Percentiles rank a stretch among this genome's conserved stretches.
Evolutionary conservation across 2,888 invertebrate genomes (phyloP).

Genomic region (Xestia sexstrigata): DNA sequence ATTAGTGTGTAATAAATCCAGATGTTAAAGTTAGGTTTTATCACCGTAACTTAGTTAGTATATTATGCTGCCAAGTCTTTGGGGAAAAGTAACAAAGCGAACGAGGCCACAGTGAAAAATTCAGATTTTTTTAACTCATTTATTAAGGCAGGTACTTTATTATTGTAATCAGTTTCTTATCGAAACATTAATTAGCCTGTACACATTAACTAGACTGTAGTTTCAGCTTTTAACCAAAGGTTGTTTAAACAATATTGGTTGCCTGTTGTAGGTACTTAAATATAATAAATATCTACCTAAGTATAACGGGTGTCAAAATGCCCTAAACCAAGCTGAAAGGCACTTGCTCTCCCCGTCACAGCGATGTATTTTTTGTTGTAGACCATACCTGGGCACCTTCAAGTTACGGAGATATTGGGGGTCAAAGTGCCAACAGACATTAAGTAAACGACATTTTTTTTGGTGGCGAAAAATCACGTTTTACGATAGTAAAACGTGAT

Average conservation of each 20-base stretch:
- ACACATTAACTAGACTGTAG: not conserved
- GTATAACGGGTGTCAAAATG: no score
- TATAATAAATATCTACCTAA: no score
- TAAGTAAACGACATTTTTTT: no score
- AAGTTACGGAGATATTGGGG: no score
- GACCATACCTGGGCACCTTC: no score
- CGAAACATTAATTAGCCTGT: not conserved
- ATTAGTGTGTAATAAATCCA: constrained; percentile 41
- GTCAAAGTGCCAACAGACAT: no score
- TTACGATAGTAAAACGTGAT: no score
- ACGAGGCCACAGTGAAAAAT: not conserved
- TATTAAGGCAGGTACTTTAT: no score
- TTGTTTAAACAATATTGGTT: not conserved
- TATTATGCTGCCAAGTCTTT: constrained; percentile 24
- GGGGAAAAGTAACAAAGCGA: constrained; percentile 38
- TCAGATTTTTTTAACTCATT: constrained; percentile 2
- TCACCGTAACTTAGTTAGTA: constrained; percentile 42
- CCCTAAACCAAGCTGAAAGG: no score
- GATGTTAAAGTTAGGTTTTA: constrained; percentile 39
- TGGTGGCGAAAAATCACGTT: no score
- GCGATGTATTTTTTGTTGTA: no score
- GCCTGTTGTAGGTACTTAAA: not conserved
- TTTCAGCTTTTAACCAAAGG: not conserved
- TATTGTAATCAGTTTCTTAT: not conserved
- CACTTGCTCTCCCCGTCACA: no score